Evolutionary conservation across 1,140 invertebrate genomes (phyloP), one percentile per base, ranked within the genome.

Genomic region (Mya arenaria): DNA sequence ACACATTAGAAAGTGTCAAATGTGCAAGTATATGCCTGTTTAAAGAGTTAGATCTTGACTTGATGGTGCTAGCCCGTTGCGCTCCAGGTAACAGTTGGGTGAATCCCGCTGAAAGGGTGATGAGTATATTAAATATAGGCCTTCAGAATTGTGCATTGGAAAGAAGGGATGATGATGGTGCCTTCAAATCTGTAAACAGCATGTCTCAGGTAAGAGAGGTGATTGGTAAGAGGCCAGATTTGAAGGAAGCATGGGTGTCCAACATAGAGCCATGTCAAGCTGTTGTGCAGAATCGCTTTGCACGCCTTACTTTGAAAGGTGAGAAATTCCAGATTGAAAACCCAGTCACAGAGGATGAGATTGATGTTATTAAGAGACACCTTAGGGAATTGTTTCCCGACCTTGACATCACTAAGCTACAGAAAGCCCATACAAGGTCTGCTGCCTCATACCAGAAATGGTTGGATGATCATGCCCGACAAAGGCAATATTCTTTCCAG

Each of bases 61-160:
- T 71, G 34, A 13, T 86, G 37, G 30, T 82, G 6, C 36, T 65
- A 28, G 75, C 23, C 10, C 39, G 82, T 63, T 81, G 82, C 55
- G 75, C 84, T 8, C 84, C 82, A 82, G 58, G 68, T 4, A 56
- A 85, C 36, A 75, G 62, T 28, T 86, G 68, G 71, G 36, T 23
- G 15, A 86, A 86, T 74, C 84, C 84, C 13, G 82, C 63, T 0
- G 77, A 86, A 60, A 15, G 82, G 19, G 72, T 78, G 17, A 86
- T 86, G 82, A 78, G 72, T 19, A 60, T 83, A 30, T 55, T 83
- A 41, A 85, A 85, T 71, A 25, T 83, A 34, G 80, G 52, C 34
- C 39, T 85, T 8, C 85, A 85, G 58, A 80, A 82, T 52, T 63
- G 62, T 60, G 62, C 72, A 34, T 15, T 58, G 17, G 65, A 36